A percentile compares a stretch with the other conserved stretches of the same genome.
Evolutionary conservation across 2,797 vertebrate species (phyloP).

Genomic region (Gorsachius magnificus): DNA sequence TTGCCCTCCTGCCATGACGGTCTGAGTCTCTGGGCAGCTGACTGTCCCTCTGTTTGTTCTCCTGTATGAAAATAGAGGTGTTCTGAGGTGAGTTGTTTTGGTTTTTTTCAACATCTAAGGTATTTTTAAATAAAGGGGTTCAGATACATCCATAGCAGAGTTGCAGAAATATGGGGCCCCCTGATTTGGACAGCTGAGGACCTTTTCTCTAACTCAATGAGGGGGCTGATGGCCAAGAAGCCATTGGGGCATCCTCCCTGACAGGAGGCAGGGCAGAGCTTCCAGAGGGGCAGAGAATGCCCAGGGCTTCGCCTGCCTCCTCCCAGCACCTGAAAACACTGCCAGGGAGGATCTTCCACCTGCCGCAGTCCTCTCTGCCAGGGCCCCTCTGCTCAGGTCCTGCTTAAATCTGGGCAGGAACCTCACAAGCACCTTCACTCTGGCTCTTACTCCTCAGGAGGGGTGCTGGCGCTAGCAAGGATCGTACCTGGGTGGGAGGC

Average conservation of each 20-base stretch:
- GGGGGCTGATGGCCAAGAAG: fast-evolving
- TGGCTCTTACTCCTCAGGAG: background rate
- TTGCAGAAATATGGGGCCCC: background rate
- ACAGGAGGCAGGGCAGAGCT: background rate
- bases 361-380: background rate
- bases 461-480: background rate
- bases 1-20: background rate
- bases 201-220: background rate
- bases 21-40: background rate
- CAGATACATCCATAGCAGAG: background rate
- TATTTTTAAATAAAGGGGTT: background rate
- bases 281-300: background rate
- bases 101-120: background rate
- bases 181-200: background rate
- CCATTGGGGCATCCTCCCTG: background rate
- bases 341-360: background rate
- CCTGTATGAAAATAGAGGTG: background rate
- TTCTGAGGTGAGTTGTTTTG: background rate
- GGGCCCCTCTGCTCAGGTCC: background rate
- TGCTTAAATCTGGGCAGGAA: background rate
- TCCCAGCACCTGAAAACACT: background rate
- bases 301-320: background rate
- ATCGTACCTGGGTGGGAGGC: background rate
- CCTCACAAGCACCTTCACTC: background rate
- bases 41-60: background rate